Base-by-base conservation (phyloP, 2,888 invertebrate species). In the Amphipyra berbera region DNA sequence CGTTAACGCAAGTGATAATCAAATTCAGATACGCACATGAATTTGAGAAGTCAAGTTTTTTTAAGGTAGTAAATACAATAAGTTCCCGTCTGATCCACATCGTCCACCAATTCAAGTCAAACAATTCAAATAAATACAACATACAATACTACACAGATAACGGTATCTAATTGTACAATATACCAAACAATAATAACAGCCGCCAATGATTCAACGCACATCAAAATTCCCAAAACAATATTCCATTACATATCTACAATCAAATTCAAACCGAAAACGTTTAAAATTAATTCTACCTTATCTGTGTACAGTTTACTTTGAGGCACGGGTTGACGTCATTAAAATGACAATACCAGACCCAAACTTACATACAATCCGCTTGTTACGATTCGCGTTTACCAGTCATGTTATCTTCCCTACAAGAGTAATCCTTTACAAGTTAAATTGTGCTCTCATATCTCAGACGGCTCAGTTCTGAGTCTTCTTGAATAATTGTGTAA, bases 351-450 rank as follows among this genome's bases (percentile, higher is more conserved):
- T 76, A 55, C 57, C 46, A 55, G 37, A n/a, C 42, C 46, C 68
- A 57, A 74, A 78, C 54, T 70, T 65, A 73, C 61, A 67, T 40
- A 73, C 63, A 58, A 45, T 44, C 57, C 47, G 41, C 74, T 72
- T 68, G 74, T 70, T 68, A 71, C 52, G 49, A 68, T 68, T 46
- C 65, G 42, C 68, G 63, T 73, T 76, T 62, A 66, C 64, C 52
- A 67, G 71, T 61, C 72, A 62, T 56, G 73, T 75, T 76, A 81
- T 79, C 77, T 73, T 33, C 70, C 68, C 70, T 60, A 67, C 27
- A 60, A 65, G 73, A 77, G 75, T 81, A 78, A 81, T 82, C 79
- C 73, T 71, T 61, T 69, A 76, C 73, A 78, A 79, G 74, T 78
- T 78, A 73, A 74, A 80, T 73, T 79, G 66, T 69, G 61, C 69